These are phyloP conservation scores for Acomys russatus DNA, from an alignment of 2,797 vertebrate genomes.

Conservation along the genomic window DNA sequence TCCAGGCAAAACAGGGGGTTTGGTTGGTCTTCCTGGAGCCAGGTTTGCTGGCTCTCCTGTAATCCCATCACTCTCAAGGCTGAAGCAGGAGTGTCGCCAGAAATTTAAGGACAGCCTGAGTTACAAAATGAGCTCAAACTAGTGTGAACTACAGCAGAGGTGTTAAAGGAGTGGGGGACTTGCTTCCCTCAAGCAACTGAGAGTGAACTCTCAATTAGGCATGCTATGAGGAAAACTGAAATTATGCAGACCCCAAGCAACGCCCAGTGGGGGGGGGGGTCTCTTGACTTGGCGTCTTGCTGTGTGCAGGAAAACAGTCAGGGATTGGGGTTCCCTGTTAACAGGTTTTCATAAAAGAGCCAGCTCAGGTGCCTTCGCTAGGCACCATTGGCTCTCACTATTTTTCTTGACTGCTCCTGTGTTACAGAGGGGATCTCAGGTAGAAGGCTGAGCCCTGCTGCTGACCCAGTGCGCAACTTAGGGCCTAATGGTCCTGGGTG, in stretches of 20 bases:
- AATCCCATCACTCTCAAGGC: not conserved
- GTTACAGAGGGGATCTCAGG: too few species aligned
- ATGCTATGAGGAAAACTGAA: not conserved
- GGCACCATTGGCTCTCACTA: not conserved
- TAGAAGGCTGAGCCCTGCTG: not conserved
- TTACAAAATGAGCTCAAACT: not conserved
- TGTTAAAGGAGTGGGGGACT: rapidly evolving
- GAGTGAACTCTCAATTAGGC: not conserved
- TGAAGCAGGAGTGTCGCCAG: too few species aligned
- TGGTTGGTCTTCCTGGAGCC: not conserved
- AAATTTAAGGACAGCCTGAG: not conserved
- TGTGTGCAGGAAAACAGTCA: not conserved
- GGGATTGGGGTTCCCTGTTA: not conserved
- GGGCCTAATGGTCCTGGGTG: too few species aligned
- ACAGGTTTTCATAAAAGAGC: not conserved
- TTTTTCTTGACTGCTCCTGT: conserved; percentile 23
- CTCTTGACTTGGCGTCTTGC: not conserved
- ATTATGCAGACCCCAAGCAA: not conserved
- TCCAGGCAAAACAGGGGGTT: too few species aligned
- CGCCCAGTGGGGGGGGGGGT: too few species aligned
- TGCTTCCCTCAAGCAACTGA: rapidly evolving
- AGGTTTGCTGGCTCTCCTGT: not conserved
- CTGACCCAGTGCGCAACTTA: not conserved
- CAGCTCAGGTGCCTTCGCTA: not conserved
- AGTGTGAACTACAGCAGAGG: not conserved